Evolutionary conservation across 2,888 invertebrate species (phyloP).

Genomic region (Heteromurus nitidus): DNA sequence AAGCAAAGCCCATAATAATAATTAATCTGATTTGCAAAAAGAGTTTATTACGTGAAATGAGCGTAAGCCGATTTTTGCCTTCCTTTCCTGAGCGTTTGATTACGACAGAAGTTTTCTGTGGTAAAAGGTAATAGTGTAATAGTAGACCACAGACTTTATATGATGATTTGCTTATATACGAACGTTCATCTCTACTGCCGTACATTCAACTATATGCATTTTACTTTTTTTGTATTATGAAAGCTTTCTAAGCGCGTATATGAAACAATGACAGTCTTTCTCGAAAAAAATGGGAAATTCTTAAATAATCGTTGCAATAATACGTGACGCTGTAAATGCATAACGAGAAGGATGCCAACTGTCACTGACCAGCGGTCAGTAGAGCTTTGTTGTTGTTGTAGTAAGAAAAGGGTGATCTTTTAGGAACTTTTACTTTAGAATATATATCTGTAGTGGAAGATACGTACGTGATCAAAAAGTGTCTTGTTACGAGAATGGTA

Average conservation of each 20-base stretch:
- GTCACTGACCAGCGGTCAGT: neutral
- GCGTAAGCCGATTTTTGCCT: neutral
- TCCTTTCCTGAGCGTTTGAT: neutral
- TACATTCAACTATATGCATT: no score
- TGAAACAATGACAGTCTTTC: neutral
- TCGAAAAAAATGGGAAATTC: neutral
- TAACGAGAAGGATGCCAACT: no score
- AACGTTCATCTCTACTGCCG: no score
- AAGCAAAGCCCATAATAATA: constrained; percentile 22
- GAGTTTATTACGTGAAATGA: neutral
- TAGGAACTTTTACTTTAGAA: constrained; percentile 3
- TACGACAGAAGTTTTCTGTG: neutral
- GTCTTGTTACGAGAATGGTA: neutral
- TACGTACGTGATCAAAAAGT: neutral
- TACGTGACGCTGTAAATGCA: neutral
- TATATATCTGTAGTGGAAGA: neutral
- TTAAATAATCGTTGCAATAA: constrained; percentile 5
- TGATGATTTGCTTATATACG: no score
- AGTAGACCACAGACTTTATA: neutral
- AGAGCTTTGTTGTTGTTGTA: neutral
- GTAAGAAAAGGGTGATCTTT: neutral
- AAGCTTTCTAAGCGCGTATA: neutral
- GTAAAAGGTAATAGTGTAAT: neutral
- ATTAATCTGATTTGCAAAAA: constrained; percentile 33
- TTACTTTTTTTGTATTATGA: neutral